A percentile compares a stretch with the other conserved stretches of the same genome.
These are phyloP conservation scores for Scaptomyza pallida DNA, from an alignment of 1,140 invertebrate species.

Conservation along the genomic window DNA sequence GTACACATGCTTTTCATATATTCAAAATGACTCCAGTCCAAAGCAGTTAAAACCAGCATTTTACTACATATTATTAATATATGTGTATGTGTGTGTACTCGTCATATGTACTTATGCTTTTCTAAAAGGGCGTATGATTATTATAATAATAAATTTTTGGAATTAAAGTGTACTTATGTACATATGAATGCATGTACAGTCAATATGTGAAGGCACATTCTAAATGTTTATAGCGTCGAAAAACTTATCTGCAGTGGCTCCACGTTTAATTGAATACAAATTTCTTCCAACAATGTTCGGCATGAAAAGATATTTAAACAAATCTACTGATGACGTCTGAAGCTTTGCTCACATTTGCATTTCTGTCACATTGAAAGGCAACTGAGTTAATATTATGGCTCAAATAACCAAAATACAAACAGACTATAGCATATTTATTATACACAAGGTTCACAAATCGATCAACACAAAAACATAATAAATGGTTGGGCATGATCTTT, in stretches of 20 bases:
- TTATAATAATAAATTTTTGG: conserved; percentile 67
- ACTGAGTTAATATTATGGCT: conserved; percentile 43
- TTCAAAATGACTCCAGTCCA: conserved; percentile 58
- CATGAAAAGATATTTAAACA: neutral
- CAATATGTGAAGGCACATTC: conserved; percentile 21
- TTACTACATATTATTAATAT: conserved; percentile 31
- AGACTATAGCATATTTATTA: neutral
- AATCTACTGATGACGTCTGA: conserved; percentile 10
- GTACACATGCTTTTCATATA: conserved; percentile 23
- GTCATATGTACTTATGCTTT: conserved; percentile 53
- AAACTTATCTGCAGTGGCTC: conserved; percentile 7
- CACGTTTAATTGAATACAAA: neutral
- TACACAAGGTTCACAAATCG: conserved; percentile 53
- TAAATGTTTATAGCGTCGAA: neutral
- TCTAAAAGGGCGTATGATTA: conserved; percentile 50
- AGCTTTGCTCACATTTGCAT: conserved; percentile 60
- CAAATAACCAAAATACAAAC: conserved; percentile 26
- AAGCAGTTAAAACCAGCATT: conserved; percentile 59
- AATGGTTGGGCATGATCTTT: conserved; percentile 51
- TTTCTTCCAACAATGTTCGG: neutral
- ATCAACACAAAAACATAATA: conserved; percentile 63
- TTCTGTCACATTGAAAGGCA: conserved; percentile 62
- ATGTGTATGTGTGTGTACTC: conserved; percentile 34
- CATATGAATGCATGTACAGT: conserved; percentile 35
- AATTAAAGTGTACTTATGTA: conserved; percentile 67